Conservation (phyloP, 1,140 invertebrate genomes). For the Mesaphorura yosii region DNA sequence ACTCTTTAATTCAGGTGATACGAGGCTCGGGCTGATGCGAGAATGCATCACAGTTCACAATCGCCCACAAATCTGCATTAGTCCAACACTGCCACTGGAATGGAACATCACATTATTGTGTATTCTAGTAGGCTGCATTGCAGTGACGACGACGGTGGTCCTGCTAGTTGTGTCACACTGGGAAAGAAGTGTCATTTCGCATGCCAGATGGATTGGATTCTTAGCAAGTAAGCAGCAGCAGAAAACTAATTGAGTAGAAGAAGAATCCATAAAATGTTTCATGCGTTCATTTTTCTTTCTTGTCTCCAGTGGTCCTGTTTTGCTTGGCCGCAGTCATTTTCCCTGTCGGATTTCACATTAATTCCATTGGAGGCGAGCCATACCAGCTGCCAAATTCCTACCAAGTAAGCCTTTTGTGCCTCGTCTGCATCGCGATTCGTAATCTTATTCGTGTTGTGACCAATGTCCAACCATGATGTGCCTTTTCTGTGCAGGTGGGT, state of each 20-base stretch:
- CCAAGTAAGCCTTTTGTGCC: too few species aligned
- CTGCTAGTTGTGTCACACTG: constrained; percentile 75
- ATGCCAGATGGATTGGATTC: constrained; percentile 90
- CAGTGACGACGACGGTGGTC: constrained; percentile 81
- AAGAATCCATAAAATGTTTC: neutral
- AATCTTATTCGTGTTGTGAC: constrained; percentile 8
- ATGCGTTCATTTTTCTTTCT: neutral
- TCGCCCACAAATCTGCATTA: constrained; percentile 41
- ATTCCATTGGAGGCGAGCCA: constrained; percentile 87
- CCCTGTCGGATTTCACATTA: constrained; percentile 87
- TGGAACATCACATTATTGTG: constrained; percentile 82
- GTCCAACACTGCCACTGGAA: constrained; percentile 42
- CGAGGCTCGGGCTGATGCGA: constrained; percentile 79
- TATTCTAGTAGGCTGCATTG: constrained; percentile 83
- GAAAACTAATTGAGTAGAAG: neutral
- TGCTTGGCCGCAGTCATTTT: constrained; percentile 90
- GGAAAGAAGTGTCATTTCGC: constrained; percentile 78
- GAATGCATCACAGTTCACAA: constrained; percentile 87
- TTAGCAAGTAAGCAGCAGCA: constrained; percentile 61
- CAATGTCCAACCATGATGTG: constrained; percentile 46
- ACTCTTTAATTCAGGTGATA: constrained; percentile 71
- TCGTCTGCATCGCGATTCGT: too few species aligned
- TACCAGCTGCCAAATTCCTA: constrained; percentile 91
- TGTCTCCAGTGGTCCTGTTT: constrained; percentile 78
- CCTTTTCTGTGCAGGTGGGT: too few species aligned